Conservation (phyloP, 1,140 invertebrate species). For the Linepithema humile region DNA sequence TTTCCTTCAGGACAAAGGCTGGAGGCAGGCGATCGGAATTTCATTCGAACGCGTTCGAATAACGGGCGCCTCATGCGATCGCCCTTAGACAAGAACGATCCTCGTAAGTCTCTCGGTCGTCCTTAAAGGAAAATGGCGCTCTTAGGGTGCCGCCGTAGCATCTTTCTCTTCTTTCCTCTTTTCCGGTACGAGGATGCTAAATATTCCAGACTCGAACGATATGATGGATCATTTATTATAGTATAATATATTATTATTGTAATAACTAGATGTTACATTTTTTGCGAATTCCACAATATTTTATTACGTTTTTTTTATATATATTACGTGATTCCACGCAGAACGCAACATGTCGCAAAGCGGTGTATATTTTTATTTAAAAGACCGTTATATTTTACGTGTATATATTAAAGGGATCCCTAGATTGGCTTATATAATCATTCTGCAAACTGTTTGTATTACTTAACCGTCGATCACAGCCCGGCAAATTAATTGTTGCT, state of each 20-base stretch:
- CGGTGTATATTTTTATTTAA: background rate
- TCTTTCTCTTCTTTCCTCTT: background rate
- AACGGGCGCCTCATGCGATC: conserved; percentile 1
- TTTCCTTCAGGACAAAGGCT: conserved; percentile 21
- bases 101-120: conserved; percentile 35
- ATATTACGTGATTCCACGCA: no score
- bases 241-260: no score
- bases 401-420: background rate
- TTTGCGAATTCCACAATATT: background rate
- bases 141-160: background rate
- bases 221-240: background rate
- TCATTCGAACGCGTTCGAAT: conserved; percentile 59
- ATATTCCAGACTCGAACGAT: background rate
- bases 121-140: conserved; percentile 3
- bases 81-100: conserved; percentile 35
- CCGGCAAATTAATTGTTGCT: background rate
- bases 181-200: background rate
- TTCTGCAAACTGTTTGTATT: background rate
- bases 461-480: background rate
- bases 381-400: background rate
- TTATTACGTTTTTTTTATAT: no score
- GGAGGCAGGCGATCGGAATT: conserved; percentile 62
- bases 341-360: no score
- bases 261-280: background rate
- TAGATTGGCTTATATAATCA: background rate